Evolutionary conservation across 2,113 vertebrate genomes (phyloP), one percentile per base, ranked within the genome.

Genomic region (Pachypanchax playfairii): DNA sequence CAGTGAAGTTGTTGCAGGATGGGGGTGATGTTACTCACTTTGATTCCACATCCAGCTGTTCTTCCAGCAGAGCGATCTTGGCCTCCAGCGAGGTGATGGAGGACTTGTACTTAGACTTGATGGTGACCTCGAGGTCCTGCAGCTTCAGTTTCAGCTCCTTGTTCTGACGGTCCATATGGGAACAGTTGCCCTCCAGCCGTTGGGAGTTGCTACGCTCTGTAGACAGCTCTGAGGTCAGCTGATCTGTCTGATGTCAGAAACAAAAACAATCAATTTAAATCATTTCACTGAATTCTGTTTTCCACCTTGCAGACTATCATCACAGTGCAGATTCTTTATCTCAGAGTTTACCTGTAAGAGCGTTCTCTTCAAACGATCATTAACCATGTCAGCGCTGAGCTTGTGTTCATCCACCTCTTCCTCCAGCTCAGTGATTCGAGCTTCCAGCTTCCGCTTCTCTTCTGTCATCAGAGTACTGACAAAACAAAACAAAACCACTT

Each of bases 371-470:
- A 90, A 22, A 14, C 87, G 90, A 72, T 99, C 97, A 1, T 94
- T 98, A 71, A 94, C 77, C 64, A 99, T 91, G 84, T 98, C 97
- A 0, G 90, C 90, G 84, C 93, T 98, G 71, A 94, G 83, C 78
- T 96, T 95, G 46, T 98, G 96, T 59, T 99, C 97, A 63, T 99
- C 97, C 52, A 99, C 69, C 65, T 98, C 97, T 47, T 97, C 97
- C 82, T 98, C 96, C 73, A 98, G 90, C 89, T 98, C 93, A 4
- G 92, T 79, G 46, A 98, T 97, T 49, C 94, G 94, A 62, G 93
- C 91, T 72, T 99, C 97, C 80, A 98, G 89, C 55, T 92, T 93
- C 36, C 96, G 92, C 88, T 95, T 98, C 52, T 99, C 97, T 28
- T 99, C 92, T 0, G 54, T 26, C 50, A 88, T 59, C 38, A 55